Percentiles rank a stretch among this genome's conserved stretches.
Conservation (phyloP, 2,888 invertebrate species). For the Oeneis ivallda region DNA sequence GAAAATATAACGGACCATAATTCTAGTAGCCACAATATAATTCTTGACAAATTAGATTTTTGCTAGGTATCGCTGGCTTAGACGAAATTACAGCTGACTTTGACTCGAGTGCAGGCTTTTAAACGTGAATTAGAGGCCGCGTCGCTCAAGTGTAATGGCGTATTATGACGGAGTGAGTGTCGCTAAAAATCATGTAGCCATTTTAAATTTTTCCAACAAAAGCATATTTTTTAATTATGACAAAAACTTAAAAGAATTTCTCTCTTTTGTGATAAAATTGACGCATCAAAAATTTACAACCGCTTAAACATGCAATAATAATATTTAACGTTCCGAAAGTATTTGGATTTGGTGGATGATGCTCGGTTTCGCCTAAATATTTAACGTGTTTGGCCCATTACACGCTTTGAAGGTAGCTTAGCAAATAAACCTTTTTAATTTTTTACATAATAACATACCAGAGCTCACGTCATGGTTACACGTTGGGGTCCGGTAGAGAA, state of each 20-base stretch:
- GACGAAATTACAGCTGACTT: slow-evolving; percentile 79
- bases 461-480: slow-evolving; percentile 49
- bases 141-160: slow-evolving; percentile 74
- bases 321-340: slow-evolving; percentile 35
- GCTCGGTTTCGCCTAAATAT: slow-evolving; percentile 39
- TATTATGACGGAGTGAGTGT: slow-evolving; percentile 76
- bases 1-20: slow-evolving; percentile 42
- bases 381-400: slow-evolving; percentile 36
- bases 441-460: slow-evolving; percentile 53
- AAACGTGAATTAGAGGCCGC: slow-evolving; percentile 77
- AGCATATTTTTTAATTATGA: slow-evolving; percentile 22
- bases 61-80: slow-evolving; percentile 74
- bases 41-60: slow-evolving; percentile 80
- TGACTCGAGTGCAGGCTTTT: slow-evolving; percentile 80
- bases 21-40: slow-evolving; percentile 61
- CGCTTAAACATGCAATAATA: slow-evolving; percentile 28
- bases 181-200: slow-evolving; percentile 68
- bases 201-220: slow-evolving; percentile 51
- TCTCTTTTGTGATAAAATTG: slow-evolving; percentile 6
- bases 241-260: slow-evolving; percentile 18
- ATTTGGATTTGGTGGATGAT: slow-evolving; percentile 31
- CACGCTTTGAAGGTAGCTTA: slow-evolving; percentile 54
- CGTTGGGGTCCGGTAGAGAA: slow-evolving; percentile 50
- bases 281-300: slow-evolving; percentile 16
- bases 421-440: slow-evolving; percentile 56